Evolutionary conservation across 2,797 vertebrate genomes (phyloP).

Genomic region (Enteromius radiatus): DNA sequence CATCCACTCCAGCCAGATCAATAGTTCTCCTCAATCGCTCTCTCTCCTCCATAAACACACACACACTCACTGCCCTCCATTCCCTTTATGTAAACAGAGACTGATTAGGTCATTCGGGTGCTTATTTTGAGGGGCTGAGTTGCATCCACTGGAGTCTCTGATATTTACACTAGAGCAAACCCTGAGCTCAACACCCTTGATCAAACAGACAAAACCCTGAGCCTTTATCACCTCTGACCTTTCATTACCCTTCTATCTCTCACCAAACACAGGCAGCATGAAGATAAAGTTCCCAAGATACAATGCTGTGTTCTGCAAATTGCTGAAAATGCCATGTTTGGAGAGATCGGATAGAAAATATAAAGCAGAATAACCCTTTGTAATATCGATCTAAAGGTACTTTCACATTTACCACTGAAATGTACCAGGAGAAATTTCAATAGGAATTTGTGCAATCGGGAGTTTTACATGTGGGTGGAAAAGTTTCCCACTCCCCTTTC

Average conservation of each 20-base stretch:
- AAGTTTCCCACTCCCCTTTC: neutral
- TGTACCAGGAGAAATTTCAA: neutral
- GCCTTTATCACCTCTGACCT: conserved; percentile 30
- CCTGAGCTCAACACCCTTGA: conserved; percentile 22
- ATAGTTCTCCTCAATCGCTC: conserved; percentile 60
- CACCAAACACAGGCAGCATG: conserved; percentile 16
- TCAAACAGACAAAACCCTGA: conserved; percentile 39
- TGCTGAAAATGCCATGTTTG: conserved; percentile 13
- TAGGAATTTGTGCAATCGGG: neutral
- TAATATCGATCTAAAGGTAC: neutral
- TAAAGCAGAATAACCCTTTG: neutral
- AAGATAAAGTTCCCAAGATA: conserved; percentile 18
- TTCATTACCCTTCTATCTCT: conserved; percentile 33
- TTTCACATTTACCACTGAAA: neutral
- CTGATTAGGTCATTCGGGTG: conserved; percentile 67
- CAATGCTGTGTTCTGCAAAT: neutral
- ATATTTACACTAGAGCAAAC: conserved; percentile 48
- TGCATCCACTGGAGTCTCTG: conserved; percentile 58
- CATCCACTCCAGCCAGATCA: conserved; percentile 71
- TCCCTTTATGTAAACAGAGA: conserved; percentile 69
- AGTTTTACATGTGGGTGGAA: neutral
- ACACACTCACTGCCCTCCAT: conserved; percentile 46
- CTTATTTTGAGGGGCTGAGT: conserved; percentile 70
- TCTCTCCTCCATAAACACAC: conserved; percentile 38
- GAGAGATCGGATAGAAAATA: conserved; percentile 3